Percentiles rank a stretch among this genome's conserved stretches.
phyloP scores from a whole-genome alignment of 1,140 invertebrate genomes.

The Contarinia nasturtii region DNA sequence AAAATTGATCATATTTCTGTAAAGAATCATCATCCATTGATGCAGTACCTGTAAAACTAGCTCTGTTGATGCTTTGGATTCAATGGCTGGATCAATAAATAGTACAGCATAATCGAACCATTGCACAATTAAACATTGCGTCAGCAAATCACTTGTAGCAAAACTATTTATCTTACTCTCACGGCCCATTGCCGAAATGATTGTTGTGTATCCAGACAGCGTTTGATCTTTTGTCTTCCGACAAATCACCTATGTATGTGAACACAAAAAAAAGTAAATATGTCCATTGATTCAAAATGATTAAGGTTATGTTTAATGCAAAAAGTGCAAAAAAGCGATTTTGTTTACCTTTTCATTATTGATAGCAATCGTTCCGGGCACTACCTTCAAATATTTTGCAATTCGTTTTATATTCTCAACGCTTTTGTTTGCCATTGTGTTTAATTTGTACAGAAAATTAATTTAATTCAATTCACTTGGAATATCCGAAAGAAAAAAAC shows the following conservation, averaged over 20 bases:
- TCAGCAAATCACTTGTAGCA: constrained; percentile 11
- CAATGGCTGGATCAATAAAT: constrained; percentile 26
- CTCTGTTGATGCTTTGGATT: too few relatives aligned
- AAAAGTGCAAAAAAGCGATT: background rate
- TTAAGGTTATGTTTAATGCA: background rate
- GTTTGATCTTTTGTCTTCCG: constrained; percentile 14
- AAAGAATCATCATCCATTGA: too few relatives aligned
- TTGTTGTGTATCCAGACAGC: constrained; percentile 28
- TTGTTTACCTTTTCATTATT: constrained; percentile 16
- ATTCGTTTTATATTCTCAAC: too few relatives aligned
- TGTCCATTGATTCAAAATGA: background rate
- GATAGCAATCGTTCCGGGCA: constrained; percentile 12
- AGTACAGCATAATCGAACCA: constrained; percentile 32
- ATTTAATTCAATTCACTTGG: too few relatives aligned
- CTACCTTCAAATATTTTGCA: constrained; percentile 12
- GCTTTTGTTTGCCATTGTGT: too few relatives aligned
- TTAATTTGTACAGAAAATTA: too few relatives aligned
- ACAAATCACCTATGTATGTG: constrained; percentile 14
- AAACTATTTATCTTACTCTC: constrained; percentile 5
- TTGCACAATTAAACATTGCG: constrained; percentile 21
- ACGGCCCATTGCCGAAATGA: constrained; percentile 13
- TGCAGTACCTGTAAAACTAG: too few relatives aligned
- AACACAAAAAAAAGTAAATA: constrained; percentile 11
- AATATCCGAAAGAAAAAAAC: too few relatives aligned
- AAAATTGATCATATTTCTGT: too few relatives aligned